These are phyloP conservation scores for Origma solitaria DNA, from an alignment of 2,113 vertebrate species.

Conservation along the genomic window DNA sequence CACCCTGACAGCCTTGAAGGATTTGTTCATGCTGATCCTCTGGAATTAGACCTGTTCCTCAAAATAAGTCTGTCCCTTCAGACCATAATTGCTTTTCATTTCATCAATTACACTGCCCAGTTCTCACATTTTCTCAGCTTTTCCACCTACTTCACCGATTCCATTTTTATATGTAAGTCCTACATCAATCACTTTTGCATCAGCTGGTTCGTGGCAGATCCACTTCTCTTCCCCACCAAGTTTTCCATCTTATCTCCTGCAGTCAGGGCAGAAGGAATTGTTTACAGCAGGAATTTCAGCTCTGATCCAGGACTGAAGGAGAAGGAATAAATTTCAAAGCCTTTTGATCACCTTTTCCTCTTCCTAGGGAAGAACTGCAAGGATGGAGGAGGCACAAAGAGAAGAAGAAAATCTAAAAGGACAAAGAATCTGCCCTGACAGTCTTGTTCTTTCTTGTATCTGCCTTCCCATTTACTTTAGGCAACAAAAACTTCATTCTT, in stretches of 20 bases:
- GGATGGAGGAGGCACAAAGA: neutral
- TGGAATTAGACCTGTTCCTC: neutral
- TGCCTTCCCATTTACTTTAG: neutral
- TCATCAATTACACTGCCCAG: neutral
- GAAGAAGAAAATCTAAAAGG: neutral
- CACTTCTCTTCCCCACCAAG: neutral
- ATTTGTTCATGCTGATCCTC: neutral
- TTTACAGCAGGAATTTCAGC: neutral
- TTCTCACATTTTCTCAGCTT: neutral
- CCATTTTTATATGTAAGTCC: neutral
- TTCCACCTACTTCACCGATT: neutral
- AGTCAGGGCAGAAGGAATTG: neutral
- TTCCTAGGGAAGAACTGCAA: neutral
- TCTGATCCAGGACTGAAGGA: neutral
- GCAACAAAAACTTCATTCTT: neutral
- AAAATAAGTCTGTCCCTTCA: neutral
- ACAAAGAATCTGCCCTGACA: neutral
- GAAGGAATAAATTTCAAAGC: neutral
- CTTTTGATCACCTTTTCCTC: neutral
- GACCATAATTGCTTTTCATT: neutral
- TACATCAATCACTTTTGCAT: neutral
- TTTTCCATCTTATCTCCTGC: neutral
- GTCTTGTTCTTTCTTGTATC: neutral
- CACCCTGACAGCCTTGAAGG: neutral
- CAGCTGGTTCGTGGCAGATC: neutral